Evolutionary conservation across 2,888 invertebrate genomes (phyloP), one percentile per base, ranked within the genome.

Genomic region (Teleogryllus oceanicus): DNA sequence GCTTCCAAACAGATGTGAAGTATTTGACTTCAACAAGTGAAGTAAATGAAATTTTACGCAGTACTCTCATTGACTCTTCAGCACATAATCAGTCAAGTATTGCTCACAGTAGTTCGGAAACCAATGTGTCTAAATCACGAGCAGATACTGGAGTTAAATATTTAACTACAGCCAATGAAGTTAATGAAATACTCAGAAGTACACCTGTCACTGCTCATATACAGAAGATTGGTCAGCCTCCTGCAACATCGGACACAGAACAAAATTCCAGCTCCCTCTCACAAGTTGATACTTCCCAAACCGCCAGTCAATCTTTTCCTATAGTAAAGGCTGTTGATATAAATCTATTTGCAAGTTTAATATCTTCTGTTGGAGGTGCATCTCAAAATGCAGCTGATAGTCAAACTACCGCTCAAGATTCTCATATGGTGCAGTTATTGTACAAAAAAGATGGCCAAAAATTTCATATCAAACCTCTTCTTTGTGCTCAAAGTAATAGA

Each of bases 281-380:
- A 74, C 80, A 78, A 51, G 76, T 51, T 24, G 77, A 49, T 49
- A 21, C 78, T 49, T 21, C 74, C 62, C 62, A 62, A 16, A 18
- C 62, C 3, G 3, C 16, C 24, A 21, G 20, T 11, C 21, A 74
- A 74, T 51, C 76, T 24, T 79, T 78, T 78, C 81, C 81, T 74
- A 80, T 75, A 62, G 78, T 82, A 2, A 81, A 82, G 80, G 81
- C 80, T 51, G 80, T 81, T 37, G 80, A 80, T 80, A 74, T 80
- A 13, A 81, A 81, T 79, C 79, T 81, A 13, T 80, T 81, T 79
- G 79, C 80, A 78, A 81, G 78, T 62, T 37, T 82, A 13, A 80
- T 82, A 62, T 78, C 80, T 13, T 78, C 82, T 51, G 77, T n/a
- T n/a, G 49, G 49, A 18, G 20, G 49, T 11, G n/a, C 11, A 18